These are phyloP conservation scores for Pangasius djambal DNA, from an alignment of 2,797 vertebrate species.

Conservation along the genomic window DNA sequence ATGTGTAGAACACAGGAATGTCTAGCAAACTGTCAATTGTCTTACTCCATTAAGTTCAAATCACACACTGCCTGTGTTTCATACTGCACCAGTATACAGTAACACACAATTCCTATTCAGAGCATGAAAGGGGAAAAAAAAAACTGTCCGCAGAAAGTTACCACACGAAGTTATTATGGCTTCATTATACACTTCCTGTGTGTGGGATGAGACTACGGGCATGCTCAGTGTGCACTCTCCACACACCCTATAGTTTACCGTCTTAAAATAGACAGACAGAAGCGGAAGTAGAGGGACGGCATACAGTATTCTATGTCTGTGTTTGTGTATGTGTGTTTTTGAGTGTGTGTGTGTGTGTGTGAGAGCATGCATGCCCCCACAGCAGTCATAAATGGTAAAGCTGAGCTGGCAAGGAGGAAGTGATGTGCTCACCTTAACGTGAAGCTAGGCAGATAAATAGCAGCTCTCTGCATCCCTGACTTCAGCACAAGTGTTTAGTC, in stretches of 20 bases:
- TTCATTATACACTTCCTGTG: conserved; percentile 66
- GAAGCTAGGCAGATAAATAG: conserved; percentile 67
- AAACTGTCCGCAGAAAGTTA: conserved; percentile 21
- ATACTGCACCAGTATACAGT: conserved; percentile 4
- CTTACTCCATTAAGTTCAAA: background rate
- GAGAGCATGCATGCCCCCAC: conserved; percentile 23
- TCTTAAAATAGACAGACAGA: conserved; percentile 64
- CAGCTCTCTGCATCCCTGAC: conserved; percentile 40
- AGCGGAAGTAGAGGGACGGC: conserved; percentile 48
- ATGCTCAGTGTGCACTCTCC: conserved; percentile 60
- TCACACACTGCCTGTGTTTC: conserved; percentile 8
- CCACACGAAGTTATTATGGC: conserved; percentile 51
- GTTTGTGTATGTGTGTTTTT: conserved; percentile 19
- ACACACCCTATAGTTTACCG: conserved; percentile 77
- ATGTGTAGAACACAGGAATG: conserved; percentile 13
- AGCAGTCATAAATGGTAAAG: conserved; percentile 42
- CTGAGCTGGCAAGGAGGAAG: conserved; percentile 71
- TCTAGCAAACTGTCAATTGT: background rate
- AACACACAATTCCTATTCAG: background rate
- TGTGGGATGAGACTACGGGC: conserved; percentile 74
- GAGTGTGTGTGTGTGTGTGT: conserved; percentile 16
- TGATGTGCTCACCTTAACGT: conserved; percentile 71
- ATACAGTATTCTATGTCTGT: conserved; percentile 54
- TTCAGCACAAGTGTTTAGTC: conserved; percentile 60
- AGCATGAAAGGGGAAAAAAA: background rate